Conservation (phyloP, 1,140 invertebrate genomes). For the Heliconius congener region DNA sequence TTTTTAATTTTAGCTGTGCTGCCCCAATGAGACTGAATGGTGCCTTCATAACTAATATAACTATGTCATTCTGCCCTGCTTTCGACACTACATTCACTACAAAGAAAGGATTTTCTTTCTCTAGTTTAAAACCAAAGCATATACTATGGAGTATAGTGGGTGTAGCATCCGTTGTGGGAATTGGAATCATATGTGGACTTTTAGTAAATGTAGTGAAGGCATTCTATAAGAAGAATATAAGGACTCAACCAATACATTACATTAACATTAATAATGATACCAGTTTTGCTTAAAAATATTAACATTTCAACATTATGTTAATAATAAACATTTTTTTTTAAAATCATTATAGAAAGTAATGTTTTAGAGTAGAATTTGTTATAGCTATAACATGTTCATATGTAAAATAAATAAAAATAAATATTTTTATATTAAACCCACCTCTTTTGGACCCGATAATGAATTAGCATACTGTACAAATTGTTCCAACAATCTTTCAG, state of each 20-base stretch:
- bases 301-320: slow-evolving; percentile 29
- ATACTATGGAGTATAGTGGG: slow-evolving; percentile 71
- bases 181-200: slow-evolving; percentile 68
- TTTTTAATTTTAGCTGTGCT: slow-evolving; percentile 62
- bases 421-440: slow-evolving; percentile 56
- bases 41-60: slow-evolving; percentile 68
- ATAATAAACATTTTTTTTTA: slow-evolving; percentile 14
- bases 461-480: slow-evolving; percentile 82
- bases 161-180: slow-evolving; percentile 59
- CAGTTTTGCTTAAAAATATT: slow-evolving; percentile 56
- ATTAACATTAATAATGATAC: slow-evolving; percentile 64
- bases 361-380: slow-evolving; percentile 32
- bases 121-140: slow-evolving; percentile 68
- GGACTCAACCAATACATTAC: slow-evolving; percentile 64
- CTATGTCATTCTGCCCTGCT: slow-evolving; percentile 61
- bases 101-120: slow-evolving; percentile 56
- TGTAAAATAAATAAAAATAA: slow-evolving; percentile 37
- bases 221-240: slow-evolving; percentile 61
- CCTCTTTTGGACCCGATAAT: slow-evolving; percentile 81
- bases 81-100: slow-evolving; percentile 60
- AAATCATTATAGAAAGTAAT: slow-evolving; percentile 29
- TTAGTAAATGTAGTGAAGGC: slow-evolving; percentile 61
- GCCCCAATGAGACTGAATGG: slow-evolving; percentile 71
- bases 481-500: slow-evolving; percentile 82
- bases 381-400: slow-evolving; percentile 33